Conservation (phyloP, 1,140 invertebrate genomes). For the Nymphalis io region DNA sequence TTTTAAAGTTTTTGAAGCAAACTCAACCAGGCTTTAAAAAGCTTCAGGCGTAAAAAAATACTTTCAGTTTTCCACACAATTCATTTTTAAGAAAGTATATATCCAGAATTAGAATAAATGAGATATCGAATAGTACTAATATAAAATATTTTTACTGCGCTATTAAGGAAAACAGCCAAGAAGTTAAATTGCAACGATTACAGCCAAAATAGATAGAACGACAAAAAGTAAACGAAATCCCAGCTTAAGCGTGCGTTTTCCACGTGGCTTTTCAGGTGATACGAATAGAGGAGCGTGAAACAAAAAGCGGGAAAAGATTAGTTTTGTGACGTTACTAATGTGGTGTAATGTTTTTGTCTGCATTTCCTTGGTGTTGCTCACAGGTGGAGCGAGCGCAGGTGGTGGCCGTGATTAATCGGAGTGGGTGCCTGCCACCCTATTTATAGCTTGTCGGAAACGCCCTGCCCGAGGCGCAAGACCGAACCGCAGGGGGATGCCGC, state of each 20-base stretch:
- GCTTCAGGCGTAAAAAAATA: too few species aligned
- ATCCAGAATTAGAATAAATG: not conserved
- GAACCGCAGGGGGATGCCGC: slow-evolving; percentile 51
- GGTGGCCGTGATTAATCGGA: slow-evolving; percentile 62
- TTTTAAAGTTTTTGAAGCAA: too few species aligned
- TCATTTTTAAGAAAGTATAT: not conserved
- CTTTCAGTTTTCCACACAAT: too few species aligned
- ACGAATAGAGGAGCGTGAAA: slow-evolving; percentile 31
- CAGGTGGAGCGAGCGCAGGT: slow-evolving; percentile 50
- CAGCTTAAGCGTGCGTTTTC: slow-evolving; percentile 35
- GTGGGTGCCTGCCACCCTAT: slow-evolving; percentile 52
- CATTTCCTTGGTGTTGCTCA: slow-evolving; percentile 46
- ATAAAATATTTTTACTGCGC: slow-evolving; percentile 9
- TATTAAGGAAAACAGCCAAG: slow-evolving; percentile 6
- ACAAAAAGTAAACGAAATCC: slow-evolving; percentile 37
- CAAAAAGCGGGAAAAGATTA: slow-evolving; percentile 45
- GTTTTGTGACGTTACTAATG: slow-evolving; percentile 52
- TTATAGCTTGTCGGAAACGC: slow-evolving; percentile 60
- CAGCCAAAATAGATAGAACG: slow-evolving; percentile 23
- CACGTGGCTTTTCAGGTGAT: slow-evolving; percentile 36
- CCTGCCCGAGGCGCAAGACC: slow-evolving; percentile 45
- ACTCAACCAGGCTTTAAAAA: too few species aligned
- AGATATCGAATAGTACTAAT: not conserved
- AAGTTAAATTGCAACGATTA: slow-evolving; percentile 23
- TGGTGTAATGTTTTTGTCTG: slow-evolving; percentile 55